phyloP scores from a whole-genome alignment of 64 coral and sea anemone genomes.

The Pocillopora verrucosa region DNA sequence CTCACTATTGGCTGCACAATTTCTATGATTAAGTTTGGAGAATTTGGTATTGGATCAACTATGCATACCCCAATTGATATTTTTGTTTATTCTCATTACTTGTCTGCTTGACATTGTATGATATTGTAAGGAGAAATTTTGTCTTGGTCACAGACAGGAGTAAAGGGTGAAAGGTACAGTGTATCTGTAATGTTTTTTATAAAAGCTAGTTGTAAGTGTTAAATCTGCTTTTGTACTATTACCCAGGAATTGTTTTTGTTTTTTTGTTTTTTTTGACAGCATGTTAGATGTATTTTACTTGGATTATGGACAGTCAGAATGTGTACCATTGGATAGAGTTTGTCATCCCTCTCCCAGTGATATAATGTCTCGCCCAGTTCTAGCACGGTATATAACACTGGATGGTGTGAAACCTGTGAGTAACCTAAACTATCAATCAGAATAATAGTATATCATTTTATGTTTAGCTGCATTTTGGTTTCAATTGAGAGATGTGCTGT shows the following conservation, averaged over 20 bases:
- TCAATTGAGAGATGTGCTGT: no score
- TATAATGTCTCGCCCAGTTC: constrained; percentile 58
- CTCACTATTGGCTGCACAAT: no score
- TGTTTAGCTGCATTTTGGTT: no score
- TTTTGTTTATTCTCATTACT: no score
- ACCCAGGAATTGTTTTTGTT: background rate
- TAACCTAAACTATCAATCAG: background rate
- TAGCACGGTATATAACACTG: constrained; percentile 80
- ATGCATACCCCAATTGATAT: no score
- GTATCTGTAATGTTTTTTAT: background rate
- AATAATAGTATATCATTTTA: no score
- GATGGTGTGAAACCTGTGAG: constrained; percentile 74
- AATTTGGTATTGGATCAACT: no score
- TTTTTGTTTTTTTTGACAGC: constrained; percentile 12
- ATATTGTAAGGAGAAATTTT: background rate
- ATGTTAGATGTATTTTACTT: constrained; percentile 90
- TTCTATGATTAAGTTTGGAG: no score
- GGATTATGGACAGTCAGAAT: constrained; percentile 82
- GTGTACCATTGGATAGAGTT: constrained; percentile 58
- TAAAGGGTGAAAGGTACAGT: no score
- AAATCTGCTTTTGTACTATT: no score
- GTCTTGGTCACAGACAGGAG: background rate
- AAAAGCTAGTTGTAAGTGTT: no score
- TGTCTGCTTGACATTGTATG: no score
- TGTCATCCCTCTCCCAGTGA: constrained; percentile 75